Evolutionary conservation across 2,797 vertebrate genomes (phyloP).

Genomic region (Triplophysa bombifrons): DNA sequence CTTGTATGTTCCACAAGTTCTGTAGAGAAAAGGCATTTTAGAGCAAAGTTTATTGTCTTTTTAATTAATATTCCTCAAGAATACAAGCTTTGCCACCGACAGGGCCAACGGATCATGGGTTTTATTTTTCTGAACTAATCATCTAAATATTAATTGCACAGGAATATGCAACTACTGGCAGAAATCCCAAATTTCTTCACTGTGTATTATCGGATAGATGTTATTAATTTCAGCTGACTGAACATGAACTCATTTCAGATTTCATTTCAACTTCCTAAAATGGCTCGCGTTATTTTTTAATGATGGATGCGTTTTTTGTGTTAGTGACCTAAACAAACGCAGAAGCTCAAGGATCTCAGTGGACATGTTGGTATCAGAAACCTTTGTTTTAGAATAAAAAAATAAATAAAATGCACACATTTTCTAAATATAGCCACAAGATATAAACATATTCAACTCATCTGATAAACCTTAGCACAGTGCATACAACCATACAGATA

Average conservation of each 20-base stretch:
- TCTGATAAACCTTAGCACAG: background rate
- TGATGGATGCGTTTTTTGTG: slow-evolving; percentile 47
- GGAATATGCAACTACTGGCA: slow-evolving; percentile 59
- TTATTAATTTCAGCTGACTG: slow-evolving; percentile 68
- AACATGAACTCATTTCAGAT: slow-evolving; percentile 54
- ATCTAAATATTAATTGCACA: slow-evolving; percentile 67
- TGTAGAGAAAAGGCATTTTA: slow-evolving; percentile 22
- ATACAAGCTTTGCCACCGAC: slow-evolving; percentile 50
- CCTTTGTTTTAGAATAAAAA: background rate
- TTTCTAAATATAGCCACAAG: background rate
- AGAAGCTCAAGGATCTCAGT: background rate
- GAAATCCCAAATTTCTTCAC: slow-evolving; percentile 58
- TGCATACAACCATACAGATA: too few relatives aligned
- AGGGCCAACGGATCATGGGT: slow-evolving; percentile 59
- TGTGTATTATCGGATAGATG: slow-evolving; percentile 65
- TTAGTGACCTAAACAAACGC: background rate
- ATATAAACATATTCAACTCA: background rate
- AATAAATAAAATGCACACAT: background rate
- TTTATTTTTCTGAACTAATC: slow-evolving; percentile 61
- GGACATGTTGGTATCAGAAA: background rate
- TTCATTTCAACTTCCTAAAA: slow-evolving; percentile 65
- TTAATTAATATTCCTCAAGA: slow-evolving; percentile 54
- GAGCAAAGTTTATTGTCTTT: slow-evolving; percentile 49
- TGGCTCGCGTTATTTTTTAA: slow-evolving; percentile 66
- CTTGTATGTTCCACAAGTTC: background rate